Conservation (phyloP, 2,113 vertebrate species). For the Arenaria interpres region DNA sequence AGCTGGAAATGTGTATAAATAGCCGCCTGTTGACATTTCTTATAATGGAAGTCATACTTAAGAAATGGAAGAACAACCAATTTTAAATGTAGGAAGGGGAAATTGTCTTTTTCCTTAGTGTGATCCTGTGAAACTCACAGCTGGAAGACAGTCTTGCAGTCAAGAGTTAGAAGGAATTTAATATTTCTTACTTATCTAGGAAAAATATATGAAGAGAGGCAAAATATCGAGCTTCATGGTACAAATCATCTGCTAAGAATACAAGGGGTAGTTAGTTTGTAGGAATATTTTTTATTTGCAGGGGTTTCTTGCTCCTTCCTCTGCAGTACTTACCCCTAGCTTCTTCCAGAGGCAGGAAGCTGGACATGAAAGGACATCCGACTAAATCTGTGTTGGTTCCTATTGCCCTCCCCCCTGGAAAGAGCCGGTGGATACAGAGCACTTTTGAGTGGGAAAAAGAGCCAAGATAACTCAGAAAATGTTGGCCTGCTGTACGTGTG, state of each 20-base stretch:
- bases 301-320: neutral
- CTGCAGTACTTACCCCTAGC: neutral
- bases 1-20: neutral
- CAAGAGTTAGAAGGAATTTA: neutral
- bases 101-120: neutral
- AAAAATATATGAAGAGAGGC: neutral
- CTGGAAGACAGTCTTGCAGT: neutral
- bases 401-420: neutral
- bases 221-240: neutral
- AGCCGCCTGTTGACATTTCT: neutral
- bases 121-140: neutral
- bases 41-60: neutral
- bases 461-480: constrained; percentile 19
- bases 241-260: neutral
- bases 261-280: neutral
- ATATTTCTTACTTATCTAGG: neutral
- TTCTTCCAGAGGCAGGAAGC: neutral
- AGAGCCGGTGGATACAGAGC: neutral
- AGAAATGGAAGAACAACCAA: neutral
- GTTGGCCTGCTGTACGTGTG: neutral
- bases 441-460: neutral
- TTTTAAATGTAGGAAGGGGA: neutral
- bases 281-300: neutral
- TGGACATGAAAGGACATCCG: neutral
- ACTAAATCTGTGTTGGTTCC: neutral